Evolutionary conservation across 2,113 vertebrate species (phyloP).

Genomic region (Tychaedon coryphoeus): DNA sequence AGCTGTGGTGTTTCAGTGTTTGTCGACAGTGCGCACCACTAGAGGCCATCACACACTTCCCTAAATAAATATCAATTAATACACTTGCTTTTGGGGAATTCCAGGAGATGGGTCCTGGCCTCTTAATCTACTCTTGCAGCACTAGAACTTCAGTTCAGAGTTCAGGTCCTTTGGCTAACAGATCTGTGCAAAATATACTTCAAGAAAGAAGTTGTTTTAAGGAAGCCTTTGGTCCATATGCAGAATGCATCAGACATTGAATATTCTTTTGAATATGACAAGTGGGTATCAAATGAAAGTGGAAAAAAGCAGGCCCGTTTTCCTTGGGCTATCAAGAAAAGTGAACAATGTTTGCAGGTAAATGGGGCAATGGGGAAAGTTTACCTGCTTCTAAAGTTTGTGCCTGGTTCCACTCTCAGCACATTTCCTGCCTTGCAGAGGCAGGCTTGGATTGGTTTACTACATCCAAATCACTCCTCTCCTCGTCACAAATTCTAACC

Average conservation of each 20-base stretch:
- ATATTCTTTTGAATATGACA: not conserved
- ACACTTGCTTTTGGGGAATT: not conserved
- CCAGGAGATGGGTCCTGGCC: not conserved
- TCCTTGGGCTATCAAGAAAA: not conserved
- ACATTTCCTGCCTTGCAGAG: not conserved
- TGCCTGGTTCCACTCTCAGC: not conserved
- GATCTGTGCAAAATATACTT: not conserved
- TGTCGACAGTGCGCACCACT: not conserved
- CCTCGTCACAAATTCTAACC: not conserved
- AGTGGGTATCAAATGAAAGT: not conserved
- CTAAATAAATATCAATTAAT: constrained; percentile 29
- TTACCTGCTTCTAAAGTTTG: not conserved
- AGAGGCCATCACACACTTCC: constrained; percentile 36
- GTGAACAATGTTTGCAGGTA: not conserved
- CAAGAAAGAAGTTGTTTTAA: not conserved
- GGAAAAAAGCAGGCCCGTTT: not conserved
- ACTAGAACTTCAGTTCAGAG: not conserved
- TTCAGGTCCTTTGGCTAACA: not conserved
- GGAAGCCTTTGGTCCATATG: not conserved
- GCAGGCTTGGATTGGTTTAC: not conserved
- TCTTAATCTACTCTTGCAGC: not conserved
- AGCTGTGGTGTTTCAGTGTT: not conserved
- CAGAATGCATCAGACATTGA: not conserved
- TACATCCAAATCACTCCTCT: not conserved
- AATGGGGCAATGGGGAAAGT: not conserved